A percentile compares a stretch with the other conserved stretches of the same genome.
Conservation (phyloP, 2,888 invertebrate genomes). For the Calameuta pallipes region DNA sequence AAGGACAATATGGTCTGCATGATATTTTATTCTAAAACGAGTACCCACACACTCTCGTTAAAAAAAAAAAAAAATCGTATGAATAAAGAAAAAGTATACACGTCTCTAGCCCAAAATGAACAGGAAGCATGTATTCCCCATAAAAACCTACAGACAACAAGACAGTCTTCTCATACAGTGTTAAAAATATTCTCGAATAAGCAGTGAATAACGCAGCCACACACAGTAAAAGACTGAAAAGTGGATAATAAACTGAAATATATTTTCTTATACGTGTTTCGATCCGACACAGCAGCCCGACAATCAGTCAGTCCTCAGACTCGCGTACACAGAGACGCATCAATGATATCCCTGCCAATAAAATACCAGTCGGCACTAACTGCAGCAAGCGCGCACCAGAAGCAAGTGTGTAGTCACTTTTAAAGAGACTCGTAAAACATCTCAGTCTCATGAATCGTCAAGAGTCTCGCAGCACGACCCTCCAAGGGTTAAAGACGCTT, state of each 20-base stretch:
- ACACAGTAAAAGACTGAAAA: not conserved
- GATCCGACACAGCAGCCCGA: not conserved
- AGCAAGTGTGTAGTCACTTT: not conserved
- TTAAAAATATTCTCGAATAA: not conserved
- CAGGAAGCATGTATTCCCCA: not conserved
- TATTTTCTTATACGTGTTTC: not conserved
- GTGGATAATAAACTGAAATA: not conserved
- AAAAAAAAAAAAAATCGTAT: not conserved
- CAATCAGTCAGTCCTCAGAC: not conserved
- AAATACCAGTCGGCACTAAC: not conserved
- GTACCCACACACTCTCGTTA: not conserved
- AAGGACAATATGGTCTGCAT: not conserved
- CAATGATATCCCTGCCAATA: not conserved
- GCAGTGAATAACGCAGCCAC: not conserved
- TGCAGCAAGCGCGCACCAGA: not conserved
- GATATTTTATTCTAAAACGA: not conserved
- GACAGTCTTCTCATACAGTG: not conserved
- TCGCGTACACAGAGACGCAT: not conserved
- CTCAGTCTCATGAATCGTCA: not conserved
- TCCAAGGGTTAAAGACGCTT: not conserved
- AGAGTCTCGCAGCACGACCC: not conserved
- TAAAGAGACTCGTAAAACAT: not conserved
- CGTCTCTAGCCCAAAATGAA: not conserved
- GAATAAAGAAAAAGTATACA: not conserved
- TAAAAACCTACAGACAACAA: not conserved